Evolutionary conservation across 2,888 invertebrate genomes (phyloP).

Genomic region (Eremobia ochroleuca): DNA sequence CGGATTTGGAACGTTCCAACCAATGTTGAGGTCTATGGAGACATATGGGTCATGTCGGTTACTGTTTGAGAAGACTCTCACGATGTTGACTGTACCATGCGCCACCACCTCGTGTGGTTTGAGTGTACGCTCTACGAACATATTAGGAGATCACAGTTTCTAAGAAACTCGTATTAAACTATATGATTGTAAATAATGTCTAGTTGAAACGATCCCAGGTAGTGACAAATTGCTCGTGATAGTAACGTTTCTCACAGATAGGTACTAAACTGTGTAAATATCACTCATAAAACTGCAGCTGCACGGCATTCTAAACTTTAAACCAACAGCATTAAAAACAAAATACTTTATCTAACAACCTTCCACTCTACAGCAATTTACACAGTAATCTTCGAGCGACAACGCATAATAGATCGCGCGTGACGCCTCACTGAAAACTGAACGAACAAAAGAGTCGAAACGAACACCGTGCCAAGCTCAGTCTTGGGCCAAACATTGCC

Average conservation of each 20-base stretch:
- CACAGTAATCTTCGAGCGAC: slow-evolving; percentile 64
- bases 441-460: slow-evolving; percentile 82
- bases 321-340: slow-evolving; percentile 25
- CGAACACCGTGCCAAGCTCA: slow-evolving; percentile 83
- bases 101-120: not conserved
- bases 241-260: slow-evolving; percentile 18
- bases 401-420: slow-evolving; percentile 72
- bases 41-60: not conserved
- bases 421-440: slow-evolving; percentile 79
- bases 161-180: not conserved
- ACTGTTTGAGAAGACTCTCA: not conserved
- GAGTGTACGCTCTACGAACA: not conserved
- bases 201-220: not conserved
- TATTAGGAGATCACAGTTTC: too few relatives aligned
- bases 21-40: not conserved
- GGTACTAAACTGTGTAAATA: slow-evolving; percentile 38
- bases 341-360: slow-evolving; percentile 16
- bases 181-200: not conserved
- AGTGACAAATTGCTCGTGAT: slow-evolving; percentile 27
- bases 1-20: not conserved
- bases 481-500: slow-evolving; percentile 81
- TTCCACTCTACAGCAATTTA: slow-evolving; percentile 58
- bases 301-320: slow-evolving; percentile 52
- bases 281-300: slow-evolving; percentile 4
- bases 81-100: not conserved